These are phyloP conservation scores for Chalcis sispes DNA, from an alignment of 2,888 invertebrate species.

Conservation along the genomic window DNA sequence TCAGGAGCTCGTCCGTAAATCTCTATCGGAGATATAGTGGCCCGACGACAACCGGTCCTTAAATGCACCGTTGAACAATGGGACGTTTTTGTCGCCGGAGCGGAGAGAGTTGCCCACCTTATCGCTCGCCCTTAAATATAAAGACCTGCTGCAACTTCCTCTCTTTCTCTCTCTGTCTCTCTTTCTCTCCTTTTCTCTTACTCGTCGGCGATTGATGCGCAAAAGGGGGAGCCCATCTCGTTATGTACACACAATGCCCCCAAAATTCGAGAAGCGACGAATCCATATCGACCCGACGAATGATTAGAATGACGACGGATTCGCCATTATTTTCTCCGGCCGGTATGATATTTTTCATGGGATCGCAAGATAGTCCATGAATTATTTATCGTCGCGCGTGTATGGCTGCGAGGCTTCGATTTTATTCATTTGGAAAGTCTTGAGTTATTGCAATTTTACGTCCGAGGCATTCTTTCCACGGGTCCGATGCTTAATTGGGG, in stretches of 20 bases:
- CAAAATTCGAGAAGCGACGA: background rate
- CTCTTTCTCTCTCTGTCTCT: too few relatives aligned
- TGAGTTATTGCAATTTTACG: slow-evolving; percentile 8
- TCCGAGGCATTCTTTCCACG: background rate
- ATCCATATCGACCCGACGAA: background rate
- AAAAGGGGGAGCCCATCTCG: slow-evolving; percentile 22
- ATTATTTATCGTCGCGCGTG: slow-evolving; percentile 39
- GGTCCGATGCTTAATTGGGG: slow-evolving; percentile 20
- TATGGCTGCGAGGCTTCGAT: too few relatives aligned
- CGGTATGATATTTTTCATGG: slow-evolving; percentile 12
- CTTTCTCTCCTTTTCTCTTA: too few relatives aligned
- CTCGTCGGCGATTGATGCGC: slow-evolving; percentile 37
- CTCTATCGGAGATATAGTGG: slow-evolving; percentile 65
- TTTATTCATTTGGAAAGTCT: background rate
- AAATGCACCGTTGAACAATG: slow-evolving; percentile 65
- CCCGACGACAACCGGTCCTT: slow-evolving; percentile 60
- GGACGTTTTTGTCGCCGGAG: slow-evolving; percentile 68
- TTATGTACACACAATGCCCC: slow-evolving; percentile 12
- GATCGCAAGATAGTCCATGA: slow-evolving; percentile 4
- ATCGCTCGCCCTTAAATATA: slow-evolving; percentile 57
- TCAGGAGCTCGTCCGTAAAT: slow-evolving; percentile 62
- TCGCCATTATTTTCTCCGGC: background rate
- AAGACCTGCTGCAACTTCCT: slow-evolving; percentile 44
- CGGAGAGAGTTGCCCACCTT: too few relatives aligned
- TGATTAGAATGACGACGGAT: slow-evolving; percentile 12